Percentiles rank a stretch among this genome's conserved stretches.
Evolutionary conservation across 1,140 invertebrate genomes (phyloP).

Genomic region (Cyclina sinensis): DNA sequence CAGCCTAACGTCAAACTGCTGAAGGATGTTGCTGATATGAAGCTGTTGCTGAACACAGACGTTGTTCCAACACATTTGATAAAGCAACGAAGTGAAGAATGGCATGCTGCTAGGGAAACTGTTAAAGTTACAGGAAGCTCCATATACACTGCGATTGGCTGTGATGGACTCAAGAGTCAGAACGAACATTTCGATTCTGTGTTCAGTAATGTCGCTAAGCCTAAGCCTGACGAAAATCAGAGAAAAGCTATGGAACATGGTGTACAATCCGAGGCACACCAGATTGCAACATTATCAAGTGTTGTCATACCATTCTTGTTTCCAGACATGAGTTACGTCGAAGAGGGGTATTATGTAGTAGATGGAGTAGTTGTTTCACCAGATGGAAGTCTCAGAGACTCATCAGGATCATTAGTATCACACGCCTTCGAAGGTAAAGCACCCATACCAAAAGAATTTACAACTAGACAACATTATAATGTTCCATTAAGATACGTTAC

Average conservation of each 20-base stretch:
- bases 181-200: conserved; percentile 64
- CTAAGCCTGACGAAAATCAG: neutral
- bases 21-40: neutral
- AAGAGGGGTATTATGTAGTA: too few relatives aligned
- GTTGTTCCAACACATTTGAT: neutral
- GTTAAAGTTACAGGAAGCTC: conserved; percentile 66
- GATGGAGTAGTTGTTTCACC: conserved; percentile 49
- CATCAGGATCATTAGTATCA: neutral
- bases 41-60: neutral
- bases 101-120: conserved; percentile 38
- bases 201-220: conserved; percentile 10
- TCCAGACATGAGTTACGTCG: too few relatives aligned
- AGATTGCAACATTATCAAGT: too few relatives aligned
- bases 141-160: conserved; percentile 38
- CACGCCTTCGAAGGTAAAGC: conserved; percentile 53
- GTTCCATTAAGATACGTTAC: conserved; percentile 41
- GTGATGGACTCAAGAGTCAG: conserved; percentile 38
- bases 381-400: conserved; percentile 47
- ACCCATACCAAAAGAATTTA: conserved; percentile 29
- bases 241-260: neutral
- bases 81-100: conserved; percentile 58
- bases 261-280: too few relatives aligned
- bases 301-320: too few relatives aligned
- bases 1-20: neutral
- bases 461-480: conserved; percentile 3